Evolutionary conservation across 2,888 invertebrate species (phyloP).

Genomic region (Halictus ligatus): DNA sequence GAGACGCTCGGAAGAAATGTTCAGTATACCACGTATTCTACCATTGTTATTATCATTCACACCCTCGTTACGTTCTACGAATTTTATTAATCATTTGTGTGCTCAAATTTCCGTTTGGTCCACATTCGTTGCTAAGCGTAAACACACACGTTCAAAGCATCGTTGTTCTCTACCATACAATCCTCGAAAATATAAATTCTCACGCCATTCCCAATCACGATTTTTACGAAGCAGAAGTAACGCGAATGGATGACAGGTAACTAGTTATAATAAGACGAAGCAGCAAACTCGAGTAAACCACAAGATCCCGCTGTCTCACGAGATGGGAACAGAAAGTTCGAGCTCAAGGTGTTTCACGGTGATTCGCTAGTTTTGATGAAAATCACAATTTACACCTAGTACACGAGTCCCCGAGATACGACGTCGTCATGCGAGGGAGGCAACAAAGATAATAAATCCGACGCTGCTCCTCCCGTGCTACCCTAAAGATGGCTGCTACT

Average conservation of each 20-base stretch:
- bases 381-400: constrained; percentile 1
- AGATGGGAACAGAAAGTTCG: not conserved
- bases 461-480: not conserved
- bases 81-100: not conserved
- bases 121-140: no score
- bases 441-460: constrained; percentile 1
- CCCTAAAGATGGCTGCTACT: not conserved
- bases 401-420: not conserved
- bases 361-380: constrained; percentile 4
- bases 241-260: not conserved
- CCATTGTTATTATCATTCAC: not conserved
- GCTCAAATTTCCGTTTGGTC: not conserved
- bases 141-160: no score
- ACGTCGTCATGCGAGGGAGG: not conserved
- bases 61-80: not conserved
- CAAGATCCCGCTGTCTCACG: not conserved
- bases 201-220: not conserved
- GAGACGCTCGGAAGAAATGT: not conserved
- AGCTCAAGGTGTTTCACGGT: not conserved
- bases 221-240: not conserved
- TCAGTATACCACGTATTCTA: not conserved
- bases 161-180: not conserved
- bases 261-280: not conserved
- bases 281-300: not conserved
- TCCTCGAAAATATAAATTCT: not conserved